Evolutionary conservation across 2,888 invertebrate species (phyloP), one percentile per base, ranked within the genome.

Genomic region (Atrina japonica): DNA sequence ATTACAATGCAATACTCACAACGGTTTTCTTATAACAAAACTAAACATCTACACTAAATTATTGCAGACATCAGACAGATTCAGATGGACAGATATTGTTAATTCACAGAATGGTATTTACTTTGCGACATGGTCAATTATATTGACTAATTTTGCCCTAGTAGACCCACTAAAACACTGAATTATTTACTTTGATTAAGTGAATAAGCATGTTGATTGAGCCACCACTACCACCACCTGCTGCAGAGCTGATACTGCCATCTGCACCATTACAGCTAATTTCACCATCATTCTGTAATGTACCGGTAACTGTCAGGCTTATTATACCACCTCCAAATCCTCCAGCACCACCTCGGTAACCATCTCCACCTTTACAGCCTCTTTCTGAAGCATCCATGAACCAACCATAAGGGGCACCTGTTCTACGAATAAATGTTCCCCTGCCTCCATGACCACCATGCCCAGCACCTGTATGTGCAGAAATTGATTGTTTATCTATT

Each of bases 371-470:
- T 1, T 66, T 59, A 75, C 86, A 86, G n/a, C 86, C 86, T 11
- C 56, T 56, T 9, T 68, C 64, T 18, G 56, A 25, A 0, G 86
- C 83, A 30, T 83, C 76, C 70, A 80, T 82, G 58, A 84, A 47
- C 56, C 78, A 71, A 59, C 83, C 86, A 58, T 74, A 73, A 23
- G 84, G 74, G 16, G 66, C 63, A n/a, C 86, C 84, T 11, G 83
- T 84, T 7, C 43, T 30, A 2, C 7, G 9, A 35, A 73, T 73
- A 3, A 61, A 59, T 27, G 43, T 49, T 29, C 82, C 82, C 45
- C 75, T 75, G 5, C 85, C 86, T 18, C 86, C 86, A 49, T 73
- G 68, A 9, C 86, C 86, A 49, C 82, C 85, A 70, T 86, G 85
- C 18, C 86, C 84, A 53, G 83, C 86, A 35, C 86, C 86, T 86